These are phyloP conservation scores for Diadema setosum DNA, from an alignment of 35 echinoderm and acorn worm species.

Conservation along the genomic window DNA sequence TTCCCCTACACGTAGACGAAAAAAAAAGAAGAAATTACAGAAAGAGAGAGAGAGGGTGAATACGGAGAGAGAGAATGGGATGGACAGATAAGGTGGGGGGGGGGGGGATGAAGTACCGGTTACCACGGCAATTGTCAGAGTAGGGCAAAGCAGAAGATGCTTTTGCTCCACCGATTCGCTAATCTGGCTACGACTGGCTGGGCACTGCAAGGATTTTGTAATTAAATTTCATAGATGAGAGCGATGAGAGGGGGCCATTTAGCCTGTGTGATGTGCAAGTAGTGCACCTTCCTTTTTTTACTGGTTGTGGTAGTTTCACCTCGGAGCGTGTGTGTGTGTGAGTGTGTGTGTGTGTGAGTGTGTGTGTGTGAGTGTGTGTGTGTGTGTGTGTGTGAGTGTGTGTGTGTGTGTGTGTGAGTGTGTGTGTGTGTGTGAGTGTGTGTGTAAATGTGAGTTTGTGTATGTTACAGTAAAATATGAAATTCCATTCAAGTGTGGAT, in stretches of 20 bases:
- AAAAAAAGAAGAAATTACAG: background rate
- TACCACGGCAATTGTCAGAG: background rate
- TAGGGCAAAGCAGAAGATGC: background rate
- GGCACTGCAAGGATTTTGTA: conserved; percentile 4
- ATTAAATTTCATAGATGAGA: background rate
- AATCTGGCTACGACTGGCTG: background rate
- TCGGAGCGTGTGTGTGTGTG: background rate
- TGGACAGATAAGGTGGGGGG: no score
- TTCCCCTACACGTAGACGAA: background rate
- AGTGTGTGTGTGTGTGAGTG: no score
- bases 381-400: no score
- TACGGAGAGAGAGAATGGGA: no score
- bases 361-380: no score
- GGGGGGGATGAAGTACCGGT: no score
- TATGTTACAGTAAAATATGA: no score
- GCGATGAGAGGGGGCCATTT: background rate
- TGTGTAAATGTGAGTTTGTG: no score
- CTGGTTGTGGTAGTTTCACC: background rate
- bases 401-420: no score
- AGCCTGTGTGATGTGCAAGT: background rate
- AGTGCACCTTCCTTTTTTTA: background rate
- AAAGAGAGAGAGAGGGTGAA: no score
- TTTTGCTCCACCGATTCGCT: background rate
- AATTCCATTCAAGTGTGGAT: no score
- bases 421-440: no score